A percentile compares a stretch with the other conserved stretches of the same genome.
These are phyloP conservation scores for Brotula barbata DNA, from an alignment of 2,797 vertebrate genomes.

Conservation along the genomic window DNA sequence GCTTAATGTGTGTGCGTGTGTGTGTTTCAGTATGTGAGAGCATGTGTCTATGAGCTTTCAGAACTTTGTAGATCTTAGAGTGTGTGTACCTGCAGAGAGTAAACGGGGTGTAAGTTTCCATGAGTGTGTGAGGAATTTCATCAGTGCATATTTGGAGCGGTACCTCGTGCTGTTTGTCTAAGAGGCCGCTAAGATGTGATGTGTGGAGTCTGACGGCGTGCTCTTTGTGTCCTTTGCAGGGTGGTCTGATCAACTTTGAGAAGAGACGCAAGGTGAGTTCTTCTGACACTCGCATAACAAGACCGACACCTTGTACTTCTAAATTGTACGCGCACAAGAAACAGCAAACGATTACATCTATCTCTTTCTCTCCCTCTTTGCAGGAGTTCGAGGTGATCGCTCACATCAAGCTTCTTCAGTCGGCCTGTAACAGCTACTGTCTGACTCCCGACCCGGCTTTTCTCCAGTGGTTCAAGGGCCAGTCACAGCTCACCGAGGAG, in stretches of 20 bases:
- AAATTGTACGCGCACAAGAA: neutral
- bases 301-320: neutral
- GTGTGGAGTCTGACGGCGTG: slow-evolving; percentile 54
- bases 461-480: slow-evolving; percentile 89
- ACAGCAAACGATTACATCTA: too few relatives aligned
- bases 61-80: slow-evolving; percentile 39
- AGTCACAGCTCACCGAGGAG: slow-evolving; percentile 85
- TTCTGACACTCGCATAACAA: neutral
- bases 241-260: slow-evolving; percentile 94
- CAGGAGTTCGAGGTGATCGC: slow-evolving; percentile 97
- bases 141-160: slow-evolving; percentile 33
- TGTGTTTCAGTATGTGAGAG: slow-evolving; percentile 23
- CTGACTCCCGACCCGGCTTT: slow-evolving; percentile 83
- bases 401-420: slow-evolving; percentile 94
- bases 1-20: slow-evolving; percentile 9
- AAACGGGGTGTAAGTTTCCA: slow-evolving; percentile 45
- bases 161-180: slow-evolving; percentile 60
- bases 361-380: slow-evolving; percentile 16
- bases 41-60: slow-evolving; percentile 35
- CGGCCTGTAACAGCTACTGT: slow-evolving; percentile 94
- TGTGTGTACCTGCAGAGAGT: slow-evolving; percentile 22
- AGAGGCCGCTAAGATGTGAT: slow-evolving; percentile 50
- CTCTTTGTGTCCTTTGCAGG: slow-evolving; percentile 79
- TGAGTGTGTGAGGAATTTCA: slow-evolving; percentile 58
- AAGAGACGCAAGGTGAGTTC: slow-evolving; percentile 90